Base-by-base conservation (phyloP, 2,113 vertebrate genomes). In the Percopsis transmontana region DNA sequence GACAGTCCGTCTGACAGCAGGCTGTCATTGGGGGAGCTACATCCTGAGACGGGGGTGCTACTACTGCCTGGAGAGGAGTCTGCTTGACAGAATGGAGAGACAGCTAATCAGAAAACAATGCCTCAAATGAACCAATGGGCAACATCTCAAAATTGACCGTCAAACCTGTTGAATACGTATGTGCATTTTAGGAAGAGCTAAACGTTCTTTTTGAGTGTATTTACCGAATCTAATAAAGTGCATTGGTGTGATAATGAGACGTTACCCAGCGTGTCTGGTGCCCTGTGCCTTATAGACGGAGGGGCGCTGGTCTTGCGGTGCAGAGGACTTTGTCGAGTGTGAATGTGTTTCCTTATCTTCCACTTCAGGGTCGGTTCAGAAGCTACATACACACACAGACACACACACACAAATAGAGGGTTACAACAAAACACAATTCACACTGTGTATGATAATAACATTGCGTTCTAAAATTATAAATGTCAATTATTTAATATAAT, bases 321-420 rank as follows among this genome's bases (percentile, higher is more conserved):
- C 76, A 99, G 87, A 0, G 96, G 97, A 71, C 94, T 99, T 82
- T 95, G 96, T 71, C 97, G 92, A 23, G 92, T 89, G 58, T 92
- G 94, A 55, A 94, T 90, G 63, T 94, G 92, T 85, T 97, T 98
- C 88, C 95, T 96, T 74, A 93, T 86, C 76, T 94, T 94, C 74
- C 92, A 92, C 90, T 98, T 99, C 83, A 98, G 91, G 84, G 94
- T 98, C 81, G 97, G 97, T 87, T 99, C 97, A 0, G 96, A 99
- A 0, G 94, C 97, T 99, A 61, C 24, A 57, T 14, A 62, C 42
- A 72, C n/a, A 56, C 1, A 48, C 57, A 62, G 41, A 42, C 27
- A 12, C 27, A 40, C 27, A 19, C 27, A 42, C n/a, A 27, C 19
- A 73, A 23, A 42, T 18, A 73, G 24, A 54, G 19, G 42, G 14